Percentiles rank a stretch among this genome's conserved stretches.
Conservation (phyloP, 2,113 vertebrate species). For the Lagopus leucura region DNA sequence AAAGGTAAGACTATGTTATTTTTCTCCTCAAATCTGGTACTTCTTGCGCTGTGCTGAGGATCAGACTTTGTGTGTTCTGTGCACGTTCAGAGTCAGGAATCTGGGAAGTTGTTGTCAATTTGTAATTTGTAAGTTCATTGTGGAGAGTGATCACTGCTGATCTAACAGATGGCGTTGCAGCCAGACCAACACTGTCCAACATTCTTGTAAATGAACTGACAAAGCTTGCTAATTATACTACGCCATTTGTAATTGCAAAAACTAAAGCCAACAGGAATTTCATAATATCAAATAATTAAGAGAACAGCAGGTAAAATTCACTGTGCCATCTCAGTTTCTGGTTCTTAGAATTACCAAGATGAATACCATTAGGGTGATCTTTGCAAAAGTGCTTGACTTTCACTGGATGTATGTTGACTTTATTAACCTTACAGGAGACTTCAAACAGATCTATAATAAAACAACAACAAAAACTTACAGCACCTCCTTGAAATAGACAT, state of each 20-base stretch:
- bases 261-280: not conserved
- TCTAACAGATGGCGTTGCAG: not conserved
- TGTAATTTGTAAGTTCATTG: not conserved
- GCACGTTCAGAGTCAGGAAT: not conserved
- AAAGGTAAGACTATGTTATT: slow-evolving; percentile 87
- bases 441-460: not conserved
- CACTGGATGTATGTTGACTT: not conserved
- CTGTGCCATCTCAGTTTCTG: not conserved
- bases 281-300: not conserved
- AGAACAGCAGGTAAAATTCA: not conserved
- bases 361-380: not conserved
- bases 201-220: not conserved
- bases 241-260: not conserved
- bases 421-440: not conserved
- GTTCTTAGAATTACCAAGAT: not conserved
- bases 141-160: not conserved
- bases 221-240: not conserved
- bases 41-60: not conserved
- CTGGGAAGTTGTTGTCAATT: not conserved
- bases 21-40: slow-evolving; percentile 20
- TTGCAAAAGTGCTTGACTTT: not conserved
- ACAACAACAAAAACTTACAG: not conserved
- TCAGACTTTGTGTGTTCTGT: not conserved
- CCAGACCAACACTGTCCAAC: not conserved
- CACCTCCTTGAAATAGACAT: not conserved